These are phyloP conservation scores for Ptilodon capucinus DNA, from an alignment of 2,888 invertebrate genomes.

Conservation along the genomic window DNA sequence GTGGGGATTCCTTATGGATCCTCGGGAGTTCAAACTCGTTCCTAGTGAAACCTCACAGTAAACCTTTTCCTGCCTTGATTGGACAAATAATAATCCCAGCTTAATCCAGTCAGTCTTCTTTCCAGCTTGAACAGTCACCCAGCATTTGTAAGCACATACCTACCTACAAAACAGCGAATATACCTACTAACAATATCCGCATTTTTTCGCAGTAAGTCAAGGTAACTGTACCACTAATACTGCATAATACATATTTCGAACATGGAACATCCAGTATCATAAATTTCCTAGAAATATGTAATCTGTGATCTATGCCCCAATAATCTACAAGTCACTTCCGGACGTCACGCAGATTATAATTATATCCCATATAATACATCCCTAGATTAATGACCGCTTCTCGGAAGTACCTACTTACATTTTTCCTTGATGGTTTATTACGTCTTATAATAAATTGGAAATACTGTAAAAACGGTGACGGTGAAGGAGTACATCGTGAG, in stretches of 20 bases:
- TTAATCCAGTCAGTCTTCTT: no score
- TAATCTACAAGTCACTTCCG: conserved; percentile 7
- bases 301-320: not conserved
- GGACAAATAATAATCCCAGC: no score
- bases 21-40: no score
- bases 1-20: no score
- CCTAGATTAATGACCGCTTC: conserved; percentile 1
- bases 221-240: not conserved
- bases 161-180: not conserved
- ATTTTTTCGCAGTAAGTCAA: not conserved
- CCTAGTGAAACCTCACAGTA: no score
- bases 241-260: not conserved
- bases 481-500: no score
- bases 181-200: no score
- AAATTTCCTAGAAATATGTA: not conserved
- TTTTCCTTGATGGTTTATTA: not conserved
- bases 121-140: no score
- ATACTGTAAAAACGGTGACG: no score
- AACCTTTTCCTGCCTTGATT: no score
- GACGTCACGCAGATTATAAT: conserved; percentile 5
- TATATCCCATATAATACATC: conserved; percentile 6
- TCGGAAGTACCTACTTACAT: not conserved
- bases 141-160: no score
- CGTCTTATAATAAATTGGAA: not conserved
- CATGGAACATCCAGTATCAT: not conserved